These are phyloP conservation scores for Eupithecia exiguata DNA, from an alignment of 2,888 invertebrate genomes.

Conservation along the genomic window DNA sequence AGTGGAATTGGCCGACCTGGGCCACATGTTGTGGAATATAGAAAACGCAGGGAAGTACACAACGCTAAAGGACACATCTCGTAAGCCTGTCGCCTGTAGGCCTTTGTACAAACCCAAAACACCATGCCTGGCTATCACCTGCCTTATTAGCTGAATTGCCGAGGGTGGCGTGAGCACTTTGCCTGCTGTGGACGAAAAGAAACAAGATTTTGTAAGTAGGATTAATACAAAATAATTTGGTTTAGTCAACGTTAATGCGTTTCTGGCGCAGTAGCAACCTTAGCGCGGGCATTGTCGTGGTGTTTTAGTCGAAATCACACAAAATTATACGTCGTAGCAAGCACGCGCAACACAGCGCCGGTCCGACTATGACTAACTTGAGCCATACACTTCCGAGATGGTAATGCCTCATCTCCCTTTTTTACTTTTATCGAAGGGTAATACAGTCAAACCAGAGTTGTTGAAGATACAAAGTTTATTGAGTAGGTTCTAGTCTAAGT, in stretches of 20 bases:
- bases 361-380: too few species aligned
- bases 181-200: constrained; percentile 79
- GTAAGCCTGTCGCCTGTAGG: constrained; percentile 93
- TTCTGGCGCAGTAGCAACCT: too few species aligned
- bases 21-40: constrained; percentile 93
- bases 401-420: too few species aligned
- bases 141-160: constrained; percentile 90
- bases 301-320: too few species aligned
- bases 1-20: constrained; percentile 79
- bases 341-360: too few species aligned
- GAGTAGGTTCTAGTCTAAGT: too few species aligned
- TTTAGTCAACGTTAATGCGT: background rate
- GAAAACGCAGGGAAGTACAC: constrained; percentile 99
- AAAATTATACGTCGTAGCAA: too few species aligned
- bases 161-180: constrained; percentile 87
- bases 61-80: constrained; percentile 98
- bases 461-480: too few species aligned
- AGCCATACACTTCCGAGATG: too few species aligned
- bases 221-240: background rate
- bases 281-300: too few species aligned
- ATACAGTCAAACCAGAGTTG: too few species aligned
- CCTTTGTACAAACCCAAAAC: constrained; percentile 97
- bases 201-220: background rate
- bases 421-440: too few species aligned
- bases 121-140: constrained; percentile 92